These are phyloP conservation scores for Tragelaphus buxtoni DNA, from an alignment of 2,113 vertebrate species.

Conservation along the genomic window DNA sequence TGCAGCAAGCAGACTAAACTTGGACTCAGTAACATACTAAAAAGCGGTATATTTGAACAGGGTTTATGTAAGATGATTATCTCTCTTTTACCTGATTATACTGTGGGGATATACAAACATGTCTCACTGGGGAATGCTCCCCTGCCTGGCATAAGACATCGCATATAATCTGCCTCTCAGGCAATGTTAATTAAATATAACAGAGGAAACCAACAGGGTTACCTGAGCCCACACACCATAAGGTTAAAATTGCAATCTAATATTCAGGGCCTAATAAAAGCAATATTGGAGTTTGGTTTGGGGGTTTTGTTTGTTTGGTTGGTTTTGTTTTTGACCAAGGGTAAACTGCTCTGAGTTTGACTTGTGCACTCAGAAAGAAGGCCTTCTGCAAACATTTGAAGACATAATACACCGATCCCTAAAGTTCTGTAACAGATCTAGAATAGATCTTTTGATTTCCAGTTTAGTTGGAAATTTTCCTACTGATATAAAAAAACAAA, in stretches of 20 bases:
- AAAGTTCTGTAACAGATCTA: not conserved
- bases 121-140: not conserved
- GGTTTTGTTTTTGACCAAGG: not conserved
- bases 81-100: not conserved
- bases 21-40: not conserved
- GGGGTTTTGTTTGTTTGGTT: not conserved
- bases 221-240: not conserved
- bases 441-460: not conserved
- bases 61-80: not conserved
- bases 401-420: not conserved
- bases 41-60: not conserved
- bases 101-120: not conserved
- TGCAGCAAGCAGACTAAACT: not conserved
- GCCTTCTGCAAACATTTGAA: not conserved
- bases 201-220: not conserved
- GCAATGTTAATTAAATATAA: not conserved
- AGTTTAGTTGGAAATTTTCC: not conserved
- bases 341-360: not conserved
- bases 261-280: not conserved
- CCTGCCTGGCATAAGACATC: not conserved
- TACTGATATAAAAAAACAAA: not conserved
- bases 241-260: not conserved
- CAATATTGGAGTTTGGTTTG: not conserved
- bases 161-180: not conserved
- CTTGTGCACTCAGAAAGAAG: not conserved